These are phyloP conservation scores for Schizopygopsis malacanthus DNA, from an alignment of 2,797 vertebrate species.

Conservation along the genomic window DNA sequence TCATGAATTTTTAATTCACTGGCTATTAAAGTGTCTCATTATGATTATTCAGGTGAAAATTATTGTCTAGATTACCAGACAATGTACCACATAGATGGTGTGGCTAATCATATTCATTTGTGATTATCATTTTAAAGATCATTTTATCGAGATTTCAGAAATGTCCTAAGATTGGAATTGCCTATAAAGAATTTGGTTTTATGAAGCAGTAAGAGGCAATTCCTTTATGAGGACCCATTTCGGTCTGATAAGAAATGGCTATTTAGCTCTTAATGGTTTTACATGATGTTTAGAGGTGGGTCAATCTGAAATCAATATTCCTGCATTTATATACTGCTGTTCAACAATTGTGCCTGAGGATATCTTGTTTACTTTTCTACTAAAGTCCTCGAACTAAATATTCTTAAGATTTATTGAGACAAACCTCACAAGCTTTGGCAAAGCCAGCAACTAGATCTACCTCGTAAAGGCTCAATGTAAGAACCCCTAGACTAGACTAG, in stretches of 20 bases:
- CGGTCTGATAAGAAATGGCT: neutral
- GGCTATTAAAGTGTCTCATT: neutral
- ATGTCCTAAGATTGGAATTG: neutral
- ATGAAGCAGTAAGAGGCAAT: neutral
- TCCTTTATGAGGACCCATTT: conserved; percentile 18
- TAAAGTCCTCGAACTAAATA: neutral
- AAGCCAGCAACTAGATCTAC: neutral
- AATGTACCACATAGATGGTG: neutral
- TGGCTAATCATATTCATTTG: neutral
- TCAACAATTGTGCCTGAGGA: conserved; percentile 20
- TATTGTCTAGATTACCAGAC: conserved; percentile 6
- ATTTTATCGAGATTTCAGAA: neutral
- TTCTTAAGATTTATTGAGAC: neutral
- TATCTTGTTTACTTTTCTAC: conserved; percentile 10
- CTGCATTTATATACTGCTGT: conserved; percentile 6
- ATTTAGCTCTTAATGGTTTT: neutral
- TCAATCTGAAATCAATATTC: conserved; percentile 12
- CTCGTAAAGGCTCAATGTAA: neutral
- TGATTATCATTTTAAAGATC: neutral
- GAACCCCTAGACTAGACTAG: too few relatives aligned
- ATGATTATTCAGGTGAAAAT: conserved; percentile 7
- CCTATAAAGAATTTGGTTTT: neutral
- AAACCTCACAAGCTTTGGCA: neutral
- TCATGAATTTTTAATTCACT: neutral
- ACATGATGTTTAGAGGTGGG: conserved; percentile 21